Percentiles rank a stretch among this genome's conserved stretches.
Evolutionary conservation across 2,797 vertebrate genomes (phyloP).

Genomic region (Fringilla coelebs): DNA sequence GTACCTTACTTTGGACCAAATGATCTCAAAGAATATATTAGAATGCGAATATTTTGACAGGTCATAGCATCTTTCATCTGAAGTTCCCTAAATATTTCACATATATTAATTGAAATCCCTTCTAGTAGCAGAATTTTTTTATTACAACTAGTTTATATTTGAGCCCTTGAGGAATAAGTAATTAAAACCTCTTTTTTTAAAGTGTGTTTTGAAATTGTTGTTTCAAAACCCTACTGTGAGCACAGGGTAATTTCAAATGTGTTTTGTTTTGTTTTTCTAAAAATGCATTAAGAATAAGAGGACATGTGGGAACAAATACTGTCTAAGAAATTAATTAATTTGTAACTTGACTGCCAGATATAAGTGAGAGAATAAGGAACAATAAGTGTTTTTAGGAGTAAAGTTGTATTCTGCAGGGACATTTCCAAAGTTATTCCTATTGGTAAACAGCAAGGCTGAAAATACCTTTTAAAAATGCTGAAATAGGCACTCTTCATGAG

Average conservation of each 20-base stretch:
- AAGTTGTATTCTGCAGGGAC: neutral
- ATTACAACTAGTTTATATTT: neutral
- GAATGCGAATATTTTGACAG: neutral
- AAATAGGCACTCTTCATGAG: neutral
- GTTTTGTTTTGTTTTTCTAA: neutral
- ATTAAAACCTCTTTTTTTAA: neutral
- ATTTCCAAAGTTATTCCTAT: neutral
- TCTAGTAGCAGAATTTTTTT: neutral
- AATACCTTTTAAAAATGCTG: neutral
- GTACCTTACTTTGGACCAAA: neutral
- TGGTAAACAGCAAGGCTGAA: neutral
- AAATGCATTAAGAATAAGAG: neutral
- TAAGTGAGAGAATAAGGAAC: neutral
- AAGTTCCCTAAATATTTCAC: neutral
- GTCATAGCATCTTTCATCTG: neutral
- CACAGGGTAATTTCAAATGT: neutral
- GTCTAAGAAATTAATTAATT: neutral
- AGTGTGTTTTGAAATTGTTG: neutral
- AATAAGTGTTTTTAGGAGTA: neutral
- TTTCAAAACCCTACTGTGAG: neutral
- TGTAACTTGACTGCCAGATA: neutral
- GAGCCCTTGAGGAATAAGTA: neutral
- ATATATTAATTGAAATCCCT: neutral
- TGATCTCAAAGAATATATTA: neutral
- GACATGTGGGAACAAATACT: neutral